phyloP scores from a whole-genome alignment of 1,140 invertebrate genomes.

The Drosophila prosaltans region DNA sequence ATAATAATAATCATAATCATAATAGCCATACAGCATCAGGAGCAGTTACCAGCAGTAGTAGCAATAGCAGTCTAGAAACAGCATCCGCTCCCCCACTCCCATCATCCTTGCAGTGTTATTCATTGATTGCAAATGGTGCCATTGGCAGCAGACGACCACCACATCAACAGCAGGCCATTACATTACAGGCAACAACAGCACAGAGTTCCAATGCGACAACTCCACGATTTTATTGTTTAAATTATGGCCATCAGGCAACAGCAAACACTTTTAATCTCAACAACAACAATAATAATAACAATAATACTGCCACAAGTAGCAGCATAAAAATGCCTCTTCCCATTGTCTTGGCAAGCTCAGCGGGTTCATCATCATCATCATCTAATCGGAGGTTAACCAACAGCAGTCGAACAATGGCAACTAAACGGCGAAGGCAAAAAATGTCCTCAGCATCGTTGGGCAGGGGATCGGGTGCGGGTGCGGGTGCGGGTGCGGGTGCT shows the following conservation, averaged over 20 bases:
- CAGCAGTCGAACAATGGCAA: not conserved
- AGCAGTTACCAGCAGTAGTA: constrained; percentile 29
- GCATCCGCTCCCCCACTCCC: not conserved
- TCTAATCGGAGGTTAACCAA: not conserved
- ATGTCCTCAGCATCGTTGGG: not conserved
- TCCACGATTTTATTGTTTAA: not conserved
- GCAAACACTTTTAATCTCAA: constrained; percentile 2
- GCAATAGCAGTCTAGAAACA: constrained; percentile 18
- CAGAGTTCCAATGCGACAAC: not conserved
- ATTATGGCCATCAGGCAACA: not conserved
- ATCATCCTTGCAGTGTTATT: constrained; percentile 15
- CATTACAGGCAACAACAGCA: constrained; percentile 11
- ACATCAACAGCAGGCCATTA: not conserved
- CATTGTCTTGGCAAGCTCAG: constrained; percentile 32
- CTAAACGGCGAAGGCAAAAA: constrained; percentile 44
- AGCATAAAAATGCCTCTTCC: constrained; percentile 29
- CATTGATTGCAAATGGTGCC: not conserved
- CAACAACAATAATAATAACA: constrained; percentile 19
- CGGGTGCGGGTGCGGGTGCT: not conserved
- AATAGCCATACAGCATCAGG: constrained; percentile 17
- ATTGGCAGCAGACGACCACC: not conserved
- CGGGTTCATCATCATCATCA: not conserved
- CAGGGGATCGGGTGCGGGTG: not conserved
- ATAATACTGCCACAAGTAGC: constrained; percentile 10
- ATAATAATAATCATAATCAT: not conserved